Evolutionary conservation across 2,113 vertebrate genomes (phyloP).

Genomic region (Saccopteryx leptura): DNA sequence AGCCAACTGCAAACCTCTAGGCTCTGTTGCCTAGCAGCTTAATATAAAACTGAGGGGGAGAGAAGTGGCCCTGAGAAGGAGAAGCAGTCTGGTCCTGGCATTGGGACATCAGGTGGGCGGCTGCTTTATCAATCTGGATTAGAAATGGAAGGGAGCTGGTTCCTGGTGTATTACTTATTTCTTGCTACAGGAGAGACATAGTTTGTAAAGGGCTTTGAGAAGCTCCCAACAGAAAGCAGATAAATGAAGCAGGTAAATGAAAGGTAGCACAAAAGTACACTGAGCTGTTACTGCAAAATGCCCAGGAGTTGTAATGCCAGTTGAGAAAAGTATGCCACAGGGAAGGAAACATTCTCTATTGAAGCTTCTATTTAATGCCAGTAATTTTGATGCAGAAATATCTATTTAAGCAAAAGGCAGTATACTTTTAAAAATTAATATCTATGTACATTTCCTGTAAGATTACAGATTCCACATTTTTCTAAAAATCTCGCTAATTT

Average conservation of each 20-base stretch:
- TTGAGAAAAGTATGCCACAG: constrained; percentile 72
- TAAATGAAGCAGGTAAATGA: constrained; percentile 68
- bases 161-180: constrained; percentile 76
- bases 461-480: constrained; percentile 51
- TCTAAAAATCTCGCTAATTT: constrained; percentile 66
- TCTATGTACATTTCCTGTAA: constrained; percentile 58
- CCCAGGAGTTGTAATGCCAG: constrained; percentile 70
- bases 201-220: constrained; percentile 73
- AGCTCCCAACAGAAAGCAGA: constrained; percentile 61
- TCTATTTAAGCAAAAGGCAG: constrained; percentile 34
- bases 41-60: constrained; percentile 79
- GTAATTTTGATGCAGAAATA: constrained; percentile 62
- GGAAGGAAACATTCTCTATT: constrained; percentile 60
- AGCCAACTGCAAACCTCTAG: constrained; percentile 75
- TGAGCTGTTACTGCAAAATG: constrained; percentile 70
- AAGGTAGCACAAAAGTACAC: constrained; percentile 77
- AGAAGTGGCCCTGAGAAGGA: constrained; percentile 32
- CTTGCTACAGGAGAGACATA: constrained; percentile 65
- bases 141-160: constrained; percentile 67
- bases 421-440: constrained; percentile 61
- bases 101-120: constrained; percentile 72
- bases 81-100: constrained; percentile 70
- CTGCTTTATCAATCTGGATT: constrained; percentile 78
- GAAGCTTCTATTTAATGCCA: constrained; percentile 56
- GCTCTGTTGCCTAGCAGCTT: constrained; percentile 78